Conservation (phyloP, 2,797 vertebrate species). For the Nannoperca obscura region DNA sequence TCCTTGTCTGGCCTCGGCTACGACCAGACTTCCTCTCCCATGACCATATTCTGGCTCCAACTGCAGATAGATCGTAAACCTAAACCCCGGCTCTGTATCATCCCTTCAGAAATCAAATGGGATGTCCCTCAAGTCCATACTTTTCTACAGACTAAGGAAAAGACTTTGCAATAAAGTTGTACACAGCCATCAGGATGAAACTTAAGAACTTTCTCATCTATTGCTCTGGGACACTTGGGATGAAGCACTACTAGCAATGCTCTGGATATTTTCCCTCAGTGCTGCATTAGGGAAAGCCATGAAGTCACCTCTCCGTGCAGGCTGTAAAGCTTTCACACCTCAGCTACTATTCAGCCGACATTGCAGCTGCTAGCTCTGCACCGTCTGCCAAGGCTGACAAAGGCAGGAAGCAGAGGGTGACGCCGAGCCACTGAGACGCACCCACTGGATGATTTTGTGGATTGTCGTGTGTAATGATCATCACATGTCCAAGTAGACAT, state of each 20-base stretch:
- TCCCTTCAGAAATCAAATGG: neutral
- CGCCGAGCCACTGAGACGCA: neutral
- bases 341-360: constrained; percentile 35
- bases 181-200: constrained; percentile 44
- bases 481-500: constrained; percentile 13
- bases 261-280: constrained; percentile 22
- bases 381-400: constrained; percentile 21
- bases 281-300: constrained; percentile 22
- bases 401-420: constrained; percentile 24
- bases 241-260: constrained; percentile 24
- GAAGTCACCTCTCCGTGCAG: constrained; percentile 27
- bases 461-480: constrained; percentile 10
- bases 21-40: neutral
- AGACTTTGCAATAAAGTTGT: constrained; percentile 14
- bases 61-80: constrained; percentile 2
- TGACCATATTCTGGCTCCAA: constrained; percentile 10
- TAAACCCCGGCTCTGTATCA: constrained; percentile 9
- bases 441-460: neutral
- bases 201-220: constrained; percentile 4
- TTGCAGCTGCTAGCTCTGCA: constrained; percentile 30
- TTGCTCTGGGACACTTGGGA: constrained; percentile 26
- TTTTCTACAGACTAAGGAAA: constrained; percentile 10
- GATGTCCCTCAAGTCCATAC: constrained; percentile 1
- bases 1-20: neutral
- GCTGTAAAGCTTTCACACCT: constrained; percentile 40